phyloP scores from a whole-genome alignment of 1,140 invertebrate species.

The Hesperophylax magnus region DNA sequence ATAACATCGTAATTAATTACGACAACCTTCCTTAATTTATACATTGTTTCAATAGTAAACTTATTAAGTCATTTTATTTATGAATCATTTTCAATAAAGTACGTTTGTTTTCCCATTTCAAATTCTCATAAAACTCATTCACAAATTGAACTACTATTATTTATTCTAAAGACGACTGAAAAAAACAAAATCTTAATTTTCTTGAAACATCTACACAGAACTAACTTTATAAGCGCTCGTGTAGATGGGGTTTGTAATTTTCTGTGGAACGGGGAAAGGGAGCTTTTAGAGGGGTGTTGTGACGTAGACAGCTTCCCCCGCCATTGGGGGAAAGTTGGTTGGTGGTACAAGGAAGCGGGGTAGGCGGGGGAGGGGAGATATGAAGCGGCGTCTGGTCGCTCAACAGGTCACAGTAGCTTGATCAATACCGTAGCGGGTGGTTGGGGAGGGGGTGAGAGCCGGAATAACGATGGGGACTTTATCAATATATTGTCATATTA shows the following conservation, averaged over 20 bases:
- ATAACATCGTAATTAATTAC: too few relatives aligned
- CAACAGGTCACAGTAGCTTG: constrained; percentile 54
- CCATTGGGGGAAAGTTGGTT: too few relatives aligned
- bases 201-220: background rate
- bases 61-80: too few relatives aligned
- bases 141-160: too few relatives aligned
- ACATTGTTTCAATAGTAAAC: too few relatives aligned
- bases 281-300: background rate
- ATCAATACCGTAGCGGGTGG: constrained; percentile 45
- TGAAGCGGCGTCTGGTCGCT: constrained; percentile 40
- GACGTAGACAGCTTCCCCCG: constrained; percentile 22
- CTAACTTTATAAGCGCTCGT: background rate
- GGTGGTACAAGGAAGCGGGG: background rate
- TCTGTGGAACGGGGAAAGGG: background rate
- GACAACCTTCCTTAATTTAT: too few relatives aligned
- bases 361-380: background rate
- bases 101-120: too few relatives aligned
- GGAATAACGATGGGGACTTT: constrained; percentile 8
- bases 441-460: background rate
- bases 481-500: too few relatives aligned
- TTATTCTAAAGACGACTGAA: too few relatives aligned
- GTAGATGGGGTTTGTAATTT: constrained; percentile 12
- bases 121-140: too few relatives aligned
- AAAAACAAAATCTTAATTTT: too few relatives aligned
- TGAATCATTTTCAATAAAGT: too few relatives aligned